phyloP scores from a whole-genome alignment of 2,888 invertebrate genomes.

The Phyllotreta striolata region DNA sequence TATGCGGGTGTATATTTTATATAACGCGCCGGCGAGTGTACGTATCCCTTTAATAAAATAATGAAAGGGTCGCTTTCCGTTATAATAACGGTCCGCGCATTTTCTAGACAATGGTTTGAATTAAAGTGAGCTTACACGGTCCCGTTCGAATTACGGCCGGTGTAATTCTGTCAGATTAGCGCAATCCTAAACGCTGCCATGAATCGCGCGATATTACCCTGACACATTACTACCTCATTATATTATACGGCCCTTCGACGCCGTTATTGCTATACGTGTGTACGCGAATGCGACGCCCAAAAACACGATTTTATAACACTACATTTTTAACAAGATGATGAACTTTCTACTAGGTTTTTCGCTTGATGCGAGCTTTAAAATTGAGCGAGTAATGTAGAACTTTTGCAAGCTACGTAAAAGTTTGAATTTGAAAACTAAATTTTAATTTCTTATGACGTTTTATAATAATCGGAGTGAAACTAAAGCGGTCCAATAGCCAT shows the following conservation, averaged over 20 bases:
- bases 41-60: constrained; percentile 44
- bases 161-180: constrained; percentile 63
- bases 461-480: too few relatives aligned
- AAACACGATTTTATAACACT: constrained; percentile 4
- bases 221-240: constrained; percentile 62
- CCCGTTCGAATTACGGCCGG: constrained; percentile 58
- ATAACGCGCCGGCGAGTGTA: too few relatives aligned
- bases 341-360: too few relatives aligned
- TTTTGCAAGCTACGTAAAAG: too few relatives aligned
- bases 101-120: constrained; percentile 59
- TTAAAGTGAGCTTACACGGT: constrained; percentile 58
- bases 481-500: constrained; percentile 4
- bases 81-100: constrained; percentile 48
- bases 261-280: constrained; percentile 16
- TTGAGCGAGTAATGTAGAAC: too few relatives aligned
- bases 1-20: constrained; percentile 17
- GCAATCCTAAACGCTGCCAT: constrained; percentile 59
- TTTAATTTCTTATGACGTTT: too few relatives aligned
- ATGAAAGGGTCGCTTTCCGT: constrained; percentile 42
- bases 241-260: constrained; percentile 42
- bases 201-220: constrained; percentile 59
- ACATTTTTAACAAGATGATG: too few relatives aligned
- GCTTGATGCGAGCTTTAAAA: too few relatives aligned
- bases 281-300: constrained; percentile 19
- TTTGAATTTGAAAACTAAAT: too few relatives aligned